Base-by-base conservation (phyloP, 2,113 vertebrate species). In the Oncorhynchus masou region DNA sequence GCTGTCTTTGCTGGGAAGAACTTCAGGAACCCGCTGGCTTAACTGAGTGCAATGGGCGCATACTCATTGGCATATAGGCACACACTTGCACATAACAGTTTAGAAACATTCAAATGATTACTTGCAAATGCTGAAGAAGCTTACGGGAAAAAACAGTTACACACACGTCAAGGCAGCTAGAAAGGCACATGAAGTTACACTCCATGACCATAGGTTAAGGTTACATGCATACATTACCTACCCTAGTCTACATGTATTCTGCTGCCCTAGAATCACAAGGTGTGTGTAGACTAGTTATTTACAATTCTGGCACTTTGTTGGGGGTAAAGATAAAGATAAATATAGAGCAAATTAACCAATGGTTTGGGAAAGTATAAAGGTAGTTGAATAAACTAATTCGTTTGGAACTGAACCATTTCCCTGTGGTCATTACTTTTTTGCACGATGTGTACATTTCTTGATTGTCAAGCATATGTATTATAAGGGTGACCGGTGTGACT, bases 1-100 rank as follows among this genome's bases (percentile, higher is more conserved):
- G 96, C 97, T 70, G 87, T 51, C 22, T 99, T 98, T 81, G 96
- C 97, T 20, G 96, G 97, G 74, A 95, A 87, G 77, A 97, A 93
- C 88, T 99, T 99, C 94, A 94, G 97, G 90, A 97, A 96, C 83
- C 96, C 97, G 48, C 73, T 95, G 39, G 81, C 85, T 78, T 92
- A 71, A 45, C 19, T 71, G 31, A 85, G 22, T 89, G 67, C 19
- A 88, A 69, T 27, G 13, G 13, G 31, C 29, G 4, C 31, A 20
- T 39, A 65, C 49, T 64, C 70, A 25, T 13, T 7, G 3, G 69
- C 54, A 62, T 11, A 76, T 16, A 59, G 22, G 62, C 78, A 57
- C 72, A 25, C 5, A 67, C 76, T 62, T 4, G 68, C 16, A 54
- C 51, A 72, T 16, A 54, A 19, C 27, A 8, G 57, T 24, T 12